phyloP scores from a whole-genome alignment of 2,113 vertebrate genomes.

The Mustela nigripes region DNA sequence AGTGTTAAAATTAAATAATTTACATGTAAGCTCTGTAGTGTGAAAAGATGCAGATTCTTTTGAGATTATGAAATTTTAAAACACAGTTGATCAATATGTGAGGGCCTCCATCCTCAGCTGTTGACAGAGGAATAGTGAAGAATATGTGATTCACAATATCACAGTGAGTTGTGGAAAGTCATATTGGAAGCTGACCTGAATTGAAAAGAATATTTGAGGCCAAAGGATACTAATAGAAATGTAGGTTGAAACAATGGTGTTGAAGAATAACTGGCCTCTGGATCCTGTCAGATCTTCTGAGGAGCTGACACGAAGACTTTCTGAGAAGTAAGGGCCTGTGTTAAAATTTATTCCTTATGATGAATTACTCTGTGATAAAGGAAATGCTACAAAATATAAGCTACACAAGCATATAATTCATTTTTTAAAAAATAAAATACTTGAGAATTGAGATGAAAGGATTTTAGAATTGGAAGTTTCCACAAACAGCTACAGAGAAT shows the following conservation, averaged over 20 bases:
- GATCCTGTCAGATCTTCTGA: not conserved
- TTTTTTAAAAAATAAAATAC: not conserved
- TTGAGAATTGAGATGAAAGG: not conserved
- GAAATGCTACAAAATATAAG: not conserved
- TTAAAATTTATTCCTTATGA: not conserved
- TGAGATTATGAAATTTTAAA: not conserved
- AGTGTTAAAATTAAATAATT: not conserved
- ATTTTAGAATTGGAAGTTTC: not conserved
- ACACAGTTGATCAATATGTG: not conserved
- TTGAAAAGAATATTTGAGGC: not conserved
- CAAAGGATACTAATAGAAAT: constrained; percentile 2
- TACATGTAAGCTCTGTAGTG: not conserved
- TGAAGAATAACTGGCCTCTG: not conserved
- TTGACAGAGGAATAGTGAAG: not conserved
- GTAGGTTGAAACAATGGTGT: not conserved
- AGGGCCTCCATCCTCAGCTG: not conserved
- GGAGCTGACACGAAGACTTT: not conserved
- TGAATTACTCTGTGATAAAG: not conserved
- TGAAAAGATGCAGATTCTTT: not conserved
- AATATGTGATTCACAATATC: not conserved
- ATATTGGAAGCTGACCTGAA: not conserved
- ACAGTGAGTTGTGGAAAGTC: not conserved
- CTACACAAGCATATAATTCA: not conserved
- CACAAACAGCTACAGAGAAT: not conserved
- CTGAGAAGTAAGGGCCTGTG: not conserved